A percentile compares a stretch with the other conserved stretches of the same genome.
Evolutionary conservation across 1,140 invertebrate species (phyloP).

Genomic region (Saccostrea echinata): DNA sequence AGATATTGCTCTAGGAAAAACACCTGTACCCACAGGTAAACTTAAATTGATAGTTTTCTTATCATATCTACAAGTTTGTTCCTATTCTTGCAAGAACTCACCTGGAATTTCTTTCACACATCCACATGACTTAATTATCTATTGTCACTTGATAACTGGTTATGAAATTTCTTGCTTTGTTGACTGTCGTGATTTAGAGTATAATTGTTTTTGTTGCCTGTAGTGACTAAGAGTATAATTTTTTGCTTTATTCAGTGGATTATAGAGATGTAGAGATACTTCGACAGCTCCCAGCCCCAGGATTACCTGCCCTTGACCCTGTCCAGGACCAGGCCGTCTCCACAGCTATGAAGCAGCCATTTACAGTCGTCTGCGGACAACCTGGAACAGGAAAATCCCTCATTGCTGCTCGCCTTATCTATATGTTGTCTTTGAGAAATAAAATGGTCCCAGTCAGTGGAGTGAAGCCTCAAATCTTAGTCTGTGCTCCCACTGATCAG

Average conservation of each 20-base stretch:
- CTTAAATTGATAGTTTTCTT: neutral
- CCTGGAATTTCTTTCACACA: no score
- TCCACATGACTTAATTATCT: neutral
- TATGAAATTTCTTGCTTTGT: neutral
- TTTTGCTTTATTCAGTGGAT: constrained; percentile 57
- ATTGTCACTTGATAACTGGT: neutral
- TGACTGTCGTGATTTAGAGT: neutral
- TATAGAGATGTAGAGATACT: constrained; percentile 65
- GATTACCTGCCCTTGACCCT: constrained; percentile 53
- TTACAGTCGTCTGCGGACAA: constrained; percentile 72
- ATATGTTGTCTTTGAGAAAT: constrained; percentile 69
- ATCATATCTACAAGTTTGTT: no score
- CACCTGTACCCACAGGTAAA: constrained; percentile 63
- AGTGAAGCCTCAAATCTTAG: constrained; percentile 67
- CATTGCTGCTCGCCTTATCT: constrained; percentile 65
- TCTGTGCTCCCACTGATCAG: constrained; percentile 75
- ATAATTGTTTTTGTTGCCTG: neutral
- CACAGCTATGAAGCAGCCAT: constrained; percentile 64
- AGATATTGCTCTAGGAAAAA: constrained; percentile 69
- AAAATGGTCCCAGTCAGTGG: constrained; percentile 45
- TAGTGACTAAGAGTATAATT: neutral
- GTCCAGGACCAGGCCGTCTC: constrained; percentile 69
- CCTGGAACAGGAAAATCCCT: constrained; percentile 76
- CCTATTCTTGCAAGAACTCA: no score
- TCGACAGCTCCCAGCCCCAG: constrained; percentile 45